Percentiles rank a stretch among this genome's conserved stretches.
phyloP scores from a whole-genome alignment of 2,113 vertebrate species.

The Pyrgilauda ruficollis region DNA sequence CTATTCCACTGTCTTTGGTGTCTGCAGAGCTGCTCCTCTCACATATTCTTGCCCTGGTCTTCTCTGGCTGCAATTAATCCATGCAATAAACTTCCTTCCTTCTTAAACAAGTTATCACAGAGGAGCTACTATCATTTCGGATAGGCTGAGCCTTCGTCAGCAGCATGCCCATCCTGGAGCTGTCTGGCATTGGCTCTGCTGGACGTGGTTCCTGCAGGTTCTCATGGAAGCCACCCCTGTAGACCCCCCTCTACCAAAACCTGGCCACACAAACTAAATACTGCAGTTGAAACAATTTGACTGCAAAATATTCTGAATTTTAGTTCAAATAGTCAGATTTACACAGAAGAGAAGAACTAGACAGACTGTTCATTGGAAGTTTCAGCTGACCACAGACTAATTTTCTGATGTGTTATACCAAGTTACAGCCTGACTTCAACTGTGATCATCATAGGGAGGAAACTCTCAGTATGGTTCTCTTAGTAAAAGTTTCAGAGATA shows the following conservation, averaged over 20 bases:
- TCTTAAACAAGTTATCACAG: background rate
- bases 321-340: background rate
- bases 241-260: background rate
- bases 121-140: background rate
- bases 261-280: background rate
- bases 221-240: background rate
- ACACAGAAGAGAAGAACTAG: background rate
- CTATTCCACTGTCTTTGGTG: background rate
- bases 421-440: background rate
- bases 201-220: background rate
- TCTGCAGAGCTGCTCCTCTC: background rate
- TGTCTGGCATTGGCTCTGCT: background rate
- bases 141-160: background rate
- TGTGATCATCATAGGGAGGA: background rate
- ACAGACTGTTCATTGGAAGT: background rate
- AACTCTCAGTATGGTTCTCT: background rate
- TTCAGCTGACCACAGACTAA: background rate
- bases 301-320: background rate
- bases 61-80: background rate
- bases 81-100: background rate
- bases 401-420: background rate
- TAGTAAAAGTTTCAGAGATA: background rate
- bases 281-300: background rate
- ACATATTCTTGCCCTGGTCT: background rate
- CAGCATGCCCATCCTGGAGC: rapidly evolving